A percentile compares a stretch with the other conserved stretches of the same genome.
Evolutionary conservation across 2,113 vertebrate species (phyloP).

Genomic region (Pachyramphus minor): DNA sequence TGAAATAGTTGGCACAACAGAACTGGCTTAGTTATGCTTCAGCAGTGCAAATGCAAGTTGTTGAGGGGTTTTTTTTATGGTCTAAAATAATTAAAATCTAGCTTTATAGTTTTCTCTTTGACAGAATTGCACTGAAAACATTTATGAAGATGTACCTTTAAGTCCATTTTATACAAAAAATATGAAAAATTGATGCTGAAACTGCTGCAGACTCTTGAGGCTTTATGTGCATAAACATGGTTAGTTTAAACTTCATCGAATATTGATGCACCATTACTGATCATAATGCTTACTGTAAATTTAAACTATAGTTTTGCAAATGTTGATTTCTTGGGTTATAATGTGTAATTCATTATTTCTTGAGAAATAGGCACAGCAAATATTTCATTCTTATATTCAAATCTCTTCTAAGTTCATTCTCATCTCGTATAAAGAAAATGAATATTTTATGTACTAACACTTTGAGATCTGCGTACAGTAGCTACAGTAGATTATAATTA

Average conservation of each 20-base stretch:
- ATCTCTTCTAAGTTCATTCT: slow-evolving; percentile 55
- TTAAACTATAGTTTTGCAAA: slow-evolving; percentile 68
- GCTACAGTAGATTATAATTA: slow-evolving; percentile 67
- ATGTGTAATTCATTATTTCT: slow-evolving; percentile 68
- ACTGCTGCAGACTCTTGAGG: slow-evolving; percentile 62
- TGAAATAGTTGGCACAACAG: background rate
- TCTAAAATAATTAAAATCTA: slow-evolving; percentile 63
- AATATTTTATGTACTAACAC: slow-evolving; percentile 73
- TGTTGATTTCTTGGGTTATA: slow-evolving; percentile 68
- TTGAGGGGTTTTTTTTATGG: slow-evolving; percentile 14
- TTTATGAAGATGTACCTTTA: slow-evolving; percentile 73
- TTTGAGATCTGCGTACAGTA: slow-evolving; percentile 69
- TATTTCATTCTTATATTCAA: slow-evolving; percentile 62
- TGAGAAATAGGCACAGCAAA: slow-evolving; percentile 69
- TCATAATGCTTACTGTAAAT: slow-evolving; percentile 68
- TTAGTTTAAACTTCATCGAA: slow-evolving; percentile 61
- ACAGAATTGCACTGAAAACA: slow-evolving; percentile 73
- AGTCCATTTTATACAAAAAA: slow-evolving; percentile 75
- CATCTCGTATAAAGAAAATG: slow-evolving; percentile 64
- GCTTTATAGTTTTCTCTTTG: slow-evolving; percentile 75
- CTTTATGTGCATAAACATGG: slow-evolving; percentile 73
- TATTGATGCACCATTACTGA: slow-evolving; percentile 57
- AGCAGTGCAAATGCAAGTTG: slow-evolving; percentile 64
- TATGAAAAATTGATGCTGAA: slow-evolving; percentile 60
- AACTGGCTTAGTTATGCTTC: slow-evolving; percentile 48